Evolutionary conservation across 2,888 invertebrate species (phyloP).

Genomic region (Drymonia ruficornis): DNA sequence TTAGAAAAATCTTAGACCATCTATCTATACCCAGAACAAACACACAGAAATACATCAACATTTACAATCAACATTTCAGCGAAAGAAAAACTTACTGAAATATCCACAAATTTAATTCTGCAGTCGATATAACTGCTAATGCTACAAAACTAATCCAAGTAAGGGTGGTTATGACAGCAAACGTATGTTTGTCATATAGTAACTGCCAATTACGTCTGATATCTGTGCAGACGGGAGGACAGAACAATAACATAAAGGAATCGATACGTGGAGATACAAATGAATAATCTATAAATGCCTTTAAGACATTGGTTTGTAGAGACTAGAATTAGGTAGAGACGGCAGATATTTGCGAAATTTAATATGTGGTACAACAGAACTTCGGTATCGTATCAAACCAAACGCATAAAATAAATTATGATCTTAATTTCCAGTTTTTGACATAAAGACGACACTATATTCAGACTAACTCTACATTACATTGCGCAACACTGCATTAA

Average conservation of each 20-base stretch:
- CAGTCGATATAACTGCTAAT: conserved; percentile 17
- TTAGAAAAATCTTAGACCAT: too few species aligned
- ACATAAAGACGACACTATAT: too few species aligned
- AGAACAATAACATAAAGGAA: conserved; percentile 79
- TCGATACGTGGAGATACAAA: conserved; percentile 78
- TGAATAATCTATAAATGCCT: conserved; percentile 83
- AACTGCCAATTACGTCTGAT: conserved; percentile 73
- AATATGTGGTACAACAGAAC: too few species aligned
- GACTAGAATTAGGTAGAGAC: conserved; percentile 47
- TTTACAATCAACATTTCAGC: conserved; percentile 40
- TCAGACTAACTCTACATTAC: too few species aligned
- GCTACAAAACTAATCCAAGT: conserved; percentile 22
- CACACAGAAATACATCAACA: conserved; percentile 25
- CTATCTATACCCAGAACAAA: background rate
- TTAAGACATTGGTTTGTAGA: conserved; percentile 68
- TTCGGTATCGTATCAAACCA: too few species aligned
- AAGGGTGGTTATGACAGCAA: conserved; percentile 32
- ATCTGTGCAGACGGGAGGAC: conserved; percentile 65
- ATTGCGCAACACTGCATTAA: too few species aligned
- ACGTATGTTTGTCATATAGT: conserved; percentile 51
- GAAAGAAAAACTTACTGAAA: conserved; percentile 36
- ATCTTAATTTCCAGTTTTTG: too few species aligned
- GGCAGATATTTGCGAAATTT: conserved; percentile 17
- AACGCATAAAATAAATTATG: too few species aligned
- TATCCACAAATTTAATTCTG: conserved; percentile 27